Evolutionary conservation across 2,797 vertebrate species (phyloP).

Genomic region (Halcyon leucocephala): DNA sequence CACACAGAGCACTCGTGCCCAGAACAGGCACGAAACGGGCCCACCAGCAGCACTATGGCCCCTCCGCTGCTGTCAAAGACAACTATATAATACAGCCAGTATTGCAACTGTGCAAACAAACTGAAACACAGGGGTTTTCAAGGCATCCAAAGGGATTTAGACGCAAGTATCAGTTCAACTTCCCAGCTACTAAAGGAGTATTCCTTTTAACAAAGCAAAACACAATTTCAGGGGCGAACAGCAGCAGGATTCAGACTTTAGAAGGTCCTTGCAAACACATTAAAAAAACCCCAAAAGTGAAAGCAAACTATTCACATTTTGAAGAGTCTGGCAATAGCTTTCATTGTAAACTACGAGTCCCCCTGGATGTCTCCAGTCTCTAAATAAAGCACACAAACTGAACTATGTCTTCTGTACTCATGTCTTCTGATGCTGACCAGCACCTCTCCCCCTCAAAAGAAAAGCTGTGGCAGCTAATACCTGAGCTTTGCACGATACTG

Average conservation of each 20-base stretch:
- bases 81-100: neutral
- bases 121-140: neutral
- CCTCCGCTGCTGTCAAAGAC: neutral
- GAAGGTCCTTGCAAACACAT: neutral
- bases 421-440: rapidly evolving
- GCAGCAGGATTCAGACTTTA: neutral
- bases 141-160: neutral
- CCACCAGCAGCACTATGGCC: neutral
- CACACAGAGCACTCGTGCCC: neutral
- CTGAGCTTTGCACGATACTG: neutral
- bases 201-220: neutral
- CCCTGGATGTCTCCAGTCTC: neutral
- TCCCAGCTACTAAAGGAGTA: neutral
- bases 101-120: neutral
- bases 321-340: neutral
- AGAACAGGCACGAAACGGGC: too few relatives aligned
- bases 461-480: neutral
- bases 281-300: neutral
- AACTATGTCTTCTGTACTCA: neutral
- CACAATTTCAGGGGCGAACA: neutral
- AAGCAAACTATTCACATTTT: neutral
- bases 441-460: neutral
- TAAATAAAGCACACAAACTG: neutral
- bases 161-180: neutral
- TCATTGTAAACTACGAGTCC: neutral